Conservation (phyloP, 2,888 invertebrate genomes). For the Trileptium ribeirensis region DNA sequence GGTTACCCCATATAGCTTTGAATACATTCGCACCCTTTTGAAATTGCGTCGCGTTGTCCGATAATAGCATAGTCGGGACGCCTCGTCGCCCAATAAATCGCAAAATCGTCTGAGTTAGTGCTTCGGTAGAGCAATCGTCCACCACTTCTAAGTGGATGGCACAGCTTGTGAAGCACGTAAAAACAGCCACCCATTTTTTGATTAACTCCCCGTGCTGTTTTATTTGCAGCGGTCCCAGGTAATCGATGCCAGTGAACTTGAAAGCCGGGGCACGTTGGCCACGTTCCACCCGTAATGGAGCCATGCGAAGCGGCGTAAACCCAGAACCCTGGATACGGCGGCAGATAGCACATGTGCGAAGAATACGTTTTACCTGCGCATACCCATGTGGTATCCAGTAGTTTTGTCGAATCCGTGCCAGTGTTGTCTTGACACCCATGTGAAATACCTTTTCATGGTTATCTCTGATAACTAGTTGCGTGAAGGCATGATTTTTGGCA, state of each 20-base stretch:
- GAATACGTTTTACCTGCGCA: slow-evolving; percentile 10
- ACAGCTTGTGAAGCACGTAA: slow-evolving; percentile 17
- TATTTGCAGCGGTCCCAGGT: background rate
- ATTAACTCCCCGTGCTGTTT: background rate
- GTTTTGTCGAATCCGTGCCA: no score
- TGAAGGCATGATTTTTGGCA: slow-evolving; percentile 21
- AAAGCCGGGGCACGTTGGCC: background rate
- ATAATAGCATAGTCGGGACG: background rate
- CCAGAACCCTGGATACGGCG: slow-evolving; percentile 16
- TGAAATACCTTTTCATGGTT: slow-evolving; percentile 11
- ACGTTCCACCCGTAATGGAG: slow-evolving; percentile 14
- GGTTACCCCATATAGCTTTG: background rate
- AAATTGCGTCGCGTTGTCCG: slow-evolving; percentile 12
- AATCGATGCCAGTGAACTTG: slow-evolving; percentile 7
- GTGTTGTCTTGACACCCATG: background rate
- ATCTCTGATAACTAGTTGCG: slow-evolving; percentile 12
- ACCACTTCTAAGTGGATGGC: slow-evolving; percentile 23
- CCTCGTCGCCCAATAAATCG: background rate
- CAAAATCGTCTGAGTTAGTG: background rate
- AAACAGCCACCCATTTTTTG: slow-evolving; percentile 16
- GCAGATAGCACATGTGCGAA: slow-evolving; percentile 6
- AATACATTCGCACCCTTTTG: background rate
- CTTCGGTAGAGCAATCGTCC: background rate
- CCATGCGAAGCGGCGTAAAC: slow-evolving; percentile 15
- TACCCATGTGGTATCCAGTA: slow-evolving; percentile 22